A percentile compares a stretch with the other conserved stretches of the same genome.
These are phyloP conservation scores for Coremacera marginata DNA, from an alignment of 2,888 invertebrate species.

Conservation along the genomic window DNA sequence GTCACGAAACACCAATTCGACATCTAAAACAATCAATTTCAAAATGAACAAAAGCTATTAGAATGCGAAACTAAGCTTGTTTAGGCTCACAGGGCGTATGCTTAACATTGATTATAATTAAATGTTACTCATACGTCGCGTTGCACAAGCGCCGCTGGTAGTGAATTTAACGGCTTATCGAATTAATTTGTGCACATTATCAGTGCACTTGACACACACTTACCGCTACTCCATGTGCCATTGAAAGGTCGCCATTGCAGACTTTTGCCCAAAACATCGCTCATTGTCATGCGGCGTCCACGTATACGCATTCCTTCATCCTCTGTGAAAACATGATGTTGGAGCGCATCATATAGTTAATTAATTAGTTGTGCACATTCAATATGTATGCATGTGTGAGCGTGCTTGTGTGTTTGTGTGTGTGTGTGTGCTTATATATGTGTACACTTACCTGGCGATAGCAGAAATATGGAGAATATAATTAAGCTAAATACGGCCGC, in stretches of 20 bases:
- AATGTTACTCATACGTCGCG: background rate
- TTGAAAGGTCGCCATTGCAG: slow-evolving; percentile 77
- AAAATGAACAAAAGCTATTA: no score
- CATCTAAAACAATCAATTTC: slow-evolving; percentile 70
- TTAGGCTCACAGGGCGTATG: background rate
- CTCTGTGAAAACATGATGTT: slow-evolving; percentile 54
- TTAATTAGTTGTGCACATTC: background rate
- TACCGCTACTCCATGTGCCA: slow-evolving; percentile 82
- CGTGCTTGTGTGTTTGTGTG: slow-evolving; percentile 7
- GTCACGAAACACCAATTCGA: slow-evolving; percentile 83
- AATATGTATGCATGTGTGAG: background rate
- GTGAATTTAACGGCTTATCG: background rate
- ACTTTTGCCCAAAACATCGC: slow-evolving; percentile 75
- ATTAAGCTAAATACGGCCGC: slow-evolving; percentile 89
- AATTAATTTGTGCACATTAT: background rate
- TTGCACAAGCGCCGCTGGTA: background rate
- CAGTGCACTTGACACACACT: slow-evolving; percentile 20
- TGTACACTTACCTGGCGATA: slow-evolving; percentile 77
- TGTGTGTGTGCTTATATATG: background rate
- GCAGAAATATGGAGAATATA: slow-evolving; percentile 89
- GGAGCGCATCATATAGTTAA: background rate
- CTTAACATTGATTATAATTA: background rate
- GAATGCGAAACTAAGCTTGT: no score
- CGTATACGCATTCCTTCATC: slow-evolving; percentile 78
- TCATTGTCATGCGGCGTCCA: slow-evolving; percentile 78